Evolutionary conservation across 2,888 invertebrate species (phyloP).

Genomic region (Campaea margaritaria): DNA sequence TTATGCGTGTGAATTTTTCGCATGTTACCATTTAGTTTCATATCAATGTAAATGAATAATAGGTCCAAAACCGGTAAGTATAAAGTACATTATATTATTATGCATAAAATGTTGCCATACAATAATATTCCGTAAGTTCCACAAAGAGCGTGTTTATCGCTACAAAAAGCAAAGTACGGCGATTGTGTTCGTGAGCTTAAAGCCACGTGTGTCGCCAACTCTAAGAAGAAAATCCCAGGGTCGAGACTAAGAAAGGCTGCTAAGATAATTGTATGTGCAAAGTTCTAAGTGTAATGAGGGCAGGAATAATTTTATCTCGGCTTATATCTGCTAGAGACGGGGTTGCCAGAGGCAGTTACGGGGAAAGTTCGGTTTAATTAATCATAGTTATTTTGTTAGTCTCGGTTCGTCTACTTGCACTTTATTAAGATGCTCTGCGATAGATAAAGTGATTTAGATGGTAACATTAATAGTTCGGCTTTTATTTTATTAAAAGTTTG

Average conservation of each 20-base stretch:
- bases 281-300: conserved; percentile 41
- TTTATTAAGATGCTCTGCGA: neutral
- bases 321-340: conserved; percentile 25
- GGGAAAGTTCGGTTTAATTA: conserved; percentile 29
- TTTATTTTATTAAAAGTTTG: too few species aligned
- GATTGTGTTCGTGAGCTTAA: conserved; percentile 15
- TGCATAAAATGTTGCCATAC: too few species aligned
- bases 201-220: conserved; percentile 13
- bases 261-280: conserved; percentile 44
- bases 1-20: too few species aligned
- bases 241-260: conserved; percentile 22
- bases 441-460: too few species aligned
- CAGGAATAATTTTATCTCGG: conserved; percentile 39
- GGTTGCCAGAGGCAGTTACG: conserved; percentile 11
- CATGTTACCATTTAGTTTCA: too few species aligned
- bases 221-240: conserved; percentile 20
- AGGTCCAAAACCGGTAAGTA: too few species aligned
- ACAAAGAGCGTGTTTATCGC: neutral
- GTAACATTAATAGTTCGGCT: too few species aligned
- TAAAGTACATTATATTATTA: too few species aligned
- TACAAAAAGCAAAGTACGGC: neutral
- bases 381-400: conserved; percentile 18
- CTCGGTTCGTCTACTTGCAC: neutral
- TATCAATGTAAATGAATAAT: too few species aligned
- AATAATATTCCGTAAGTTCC: too few species aligned